Evolutionary conservation across 1,140 invertebrate species (phyloP).

Genomic region (Drosophila tsacasi): DNA sequence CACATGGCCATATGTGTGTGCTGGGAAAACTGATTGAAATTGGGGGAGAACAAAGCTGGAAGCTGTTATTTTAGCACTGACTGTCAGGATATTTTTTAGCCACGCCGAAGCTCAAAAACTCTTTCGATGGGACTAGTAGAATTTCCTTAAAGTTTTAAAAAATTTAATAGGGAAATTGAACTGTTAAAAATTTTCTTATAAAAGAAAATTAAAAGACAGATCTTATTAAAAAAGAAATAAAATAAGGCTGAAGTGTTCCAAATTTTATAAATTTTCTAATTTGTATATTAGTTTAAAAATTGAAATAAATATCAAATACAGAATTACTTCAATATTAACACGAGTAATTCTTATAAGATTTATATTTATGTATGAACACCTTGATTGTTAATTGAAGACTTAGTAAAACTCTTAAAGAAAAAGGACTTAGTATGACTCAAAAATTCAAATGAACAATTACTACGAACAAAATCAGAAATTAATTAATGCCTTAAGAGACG

Average conservation of each 20-base stretch:
- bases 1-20: slow-evolving; percentile 6
- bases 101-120: slow-evolving; percentile 19
- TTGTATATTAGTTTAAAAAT: background rate
- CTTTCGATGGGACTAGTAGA: slow-evolving; percentile 7
- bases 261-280: too few relatives aligned
- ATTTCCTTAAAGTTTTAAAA: background rate
- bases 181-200: too few relatives aligned
- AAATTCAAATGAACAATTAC: background rate
- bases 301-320: background rate
- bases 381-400: too few relatives aligned
- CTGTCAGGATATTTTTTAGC: slow-evolving; percentile 9
- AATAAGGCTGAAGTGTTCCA: background rate
- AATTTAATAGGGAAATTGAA: background rate
- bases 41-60: slow-evolving; percentile 35
- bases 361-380: background rate
- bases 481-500: background rate
- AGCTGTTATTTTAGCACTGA: slow-evolving; percentile 37
- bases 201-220: too few relatives aligned
- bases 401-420: too few relatives aligned
- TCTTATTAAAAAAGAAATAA: background rate
- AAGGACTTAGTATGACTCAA: too few relatives aligned
- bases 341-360: too few relatives aligned
- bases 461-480: background rate
- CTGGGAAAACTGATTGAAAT: slow-evolving; percentile 73
- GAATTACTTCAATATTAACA: background rate